Percentiles rank a stretch among this genome's conserved stretches.
phyloP scores from a whole-genome alignment of 2,888 invertebrate genomes.

The Agonopterix subpropinquella region DNA sequence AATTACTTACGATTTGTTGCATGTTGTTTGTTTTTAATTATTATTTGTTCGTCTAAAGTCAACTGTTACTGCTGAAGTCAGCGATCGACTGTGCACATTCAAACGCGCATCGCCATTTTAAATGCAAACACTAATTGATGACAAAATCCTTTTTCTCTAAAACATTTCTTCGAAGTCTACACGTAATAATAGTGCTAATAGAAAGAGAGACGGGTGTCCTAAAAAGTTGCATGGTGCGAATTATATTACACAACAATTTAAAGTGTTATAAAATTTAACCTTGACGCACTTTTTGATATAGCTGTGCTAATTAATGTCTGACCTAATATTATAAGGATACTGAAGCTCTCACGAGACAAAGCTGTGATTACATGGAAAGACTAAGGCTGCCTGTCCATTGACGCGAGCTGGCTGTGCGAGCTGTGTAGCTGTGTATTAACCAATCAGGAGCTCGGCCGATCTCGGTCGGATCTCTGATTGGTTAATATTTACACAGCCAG shows the following conservation, averaged over 20 bases:
- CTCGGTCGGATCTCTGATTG: no score
- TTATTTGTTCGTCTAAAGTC: conserved; percentile 18
- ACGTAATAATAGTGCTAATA: conserved; percentile 59
- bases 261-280: no score
- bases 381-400: no score
- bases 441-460: no score
- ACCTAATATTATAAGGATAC: no score
- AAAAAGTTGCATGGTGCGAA: conserved; percentile 35
- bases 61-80: conserved; percentile 25
- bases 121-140: conserved; percentile 45
- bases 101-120: conserved; percentile 30
- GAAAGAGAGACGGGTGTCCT: conserved; percentile 35
- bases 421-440: no score
- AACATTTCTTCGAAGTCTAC: conserved; percentile 27
- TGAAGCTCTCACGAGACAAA: no score
- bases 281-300: no score
- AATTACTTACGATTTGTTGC: conserved; percentile 53
- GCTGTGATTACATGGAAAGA: no score
- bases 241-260: conserved; percentile 14
- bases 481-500: no score
- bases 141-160: conserved; percentile 41
- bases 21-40: conserved; percentile 28
- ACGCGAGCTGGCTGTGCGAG: no score
- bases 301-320: no score
- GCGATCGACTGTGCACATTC: conserved; percentile 36